A percentile compares a stretch with the other conserved stretches of the same genome.
Conservation (phyloP, 2,797 vertebrate species). For the Prionace glauca region DNA sequence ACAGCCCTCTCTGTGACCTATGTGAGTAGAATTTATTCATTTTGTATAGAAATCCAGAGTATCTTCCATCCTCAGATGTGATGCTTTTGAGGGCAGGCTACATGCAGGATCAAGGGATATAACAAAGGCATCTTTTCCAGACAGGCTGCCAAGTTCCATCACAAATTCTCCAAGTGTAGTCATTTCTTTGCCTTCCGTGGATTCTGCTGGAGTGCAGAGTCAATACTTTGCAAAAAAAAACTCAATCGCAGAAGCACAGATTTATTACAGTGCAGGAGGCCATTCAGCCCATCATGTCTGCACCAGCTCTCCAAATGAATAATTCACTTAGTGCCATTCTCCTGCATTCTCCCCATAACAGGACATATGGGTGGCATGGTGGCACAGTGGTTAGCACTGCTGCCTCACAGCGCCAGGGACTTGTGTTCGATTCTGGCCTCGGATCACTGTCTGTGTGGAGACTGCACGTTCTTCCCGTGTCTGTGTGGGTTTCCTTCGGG, state of each 20-base stretch:
- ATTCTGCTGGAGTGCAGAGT: neutral
- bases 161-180: neutral
- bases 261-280: no score
- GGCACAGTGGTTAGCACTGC: no score
- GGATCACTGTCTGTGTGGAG: no score
- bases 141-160: neutral
- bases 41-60: neutral
- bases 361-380: no score
- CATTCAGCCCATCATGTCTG: no score
- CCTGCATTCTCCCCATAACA: no score
- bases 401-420: no score
- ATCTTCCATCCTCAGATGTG: neutral
- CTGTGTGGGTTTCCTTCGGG: no score
- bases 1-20: neutral
- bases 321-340: no score
- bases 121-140: neutral
- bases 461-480: no score
- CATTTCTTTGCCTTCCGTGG: neutral
- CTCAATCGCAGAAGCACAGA: no score
- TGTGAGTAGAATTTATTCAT: neutral
- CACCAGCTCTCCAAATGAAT: neutral
- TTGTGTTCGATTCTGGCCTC: no score
- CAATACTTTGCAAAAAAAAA: neutral
- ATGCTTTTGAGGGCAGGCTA: neutral
- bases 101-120: neutral